Base-by-base conservation (phyloP, 2,113 vertebrate genomes). In the Notiomystis cincta region DNA sequence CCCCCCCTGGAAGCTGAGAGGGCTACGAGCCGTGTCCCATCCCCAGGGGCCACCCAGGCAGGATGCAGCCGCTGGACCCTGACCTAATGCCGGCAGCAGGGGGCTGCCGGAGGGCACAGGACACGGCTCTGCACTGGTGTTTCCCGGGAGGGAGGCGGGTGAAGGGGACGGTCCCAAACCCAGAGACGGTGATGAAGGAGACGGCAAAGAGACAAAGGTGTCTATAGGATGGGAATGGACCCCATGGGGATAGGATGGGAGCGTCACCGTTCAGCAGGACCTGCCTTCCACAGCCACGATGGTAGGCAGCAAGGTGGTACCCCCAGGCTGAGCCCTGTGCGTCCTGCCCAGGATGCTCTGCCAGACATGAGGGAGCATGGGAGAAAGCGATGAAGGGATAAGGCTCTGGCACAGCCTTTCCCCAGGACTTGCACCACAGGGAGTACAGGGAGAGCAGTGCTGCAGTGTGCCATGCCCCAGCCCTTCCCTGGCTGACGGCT, bases 401-500 rank as follows among this genome's bases (percentile, higher is more conserved):
- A 2, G 56, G 25, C 58, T 22, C 69, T 17, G 9, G 11, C 8
- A 25, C 65, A 51, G 51, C 50, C 24, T 31, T 60, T 61, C 45
- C 18, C 28, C 4, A 27, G 79, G 40, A 56, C 37, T 25, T 5
- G 30, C 45, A 15, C 25, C 1, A 5, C 27, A 15, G 53, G 51
- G 37, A 66, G 50, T 8, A n/a, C 31, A 23, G 40, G 30, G 50
- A n/a, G 50, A 14, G 53, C 1, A 1, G 50, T 13, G 42, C 73
- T 15, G 38, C 3, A 4, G 7, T 0, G 0, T 23, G 33, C 1
- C 0, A 3, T 44, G 62, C n/a, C 50, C 33, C 50, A 51, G 7
- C 30, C 31, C 18, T 42, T 51, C 50, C 50, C 42, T 24, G 42
- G 60, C 30, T 64, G 62, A 62, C 0, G 6, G 23, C 54, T 69